Base-by-base conservation (phyloP, 2,888 invertebrate species). In the Drosophila incognita region DNA sequence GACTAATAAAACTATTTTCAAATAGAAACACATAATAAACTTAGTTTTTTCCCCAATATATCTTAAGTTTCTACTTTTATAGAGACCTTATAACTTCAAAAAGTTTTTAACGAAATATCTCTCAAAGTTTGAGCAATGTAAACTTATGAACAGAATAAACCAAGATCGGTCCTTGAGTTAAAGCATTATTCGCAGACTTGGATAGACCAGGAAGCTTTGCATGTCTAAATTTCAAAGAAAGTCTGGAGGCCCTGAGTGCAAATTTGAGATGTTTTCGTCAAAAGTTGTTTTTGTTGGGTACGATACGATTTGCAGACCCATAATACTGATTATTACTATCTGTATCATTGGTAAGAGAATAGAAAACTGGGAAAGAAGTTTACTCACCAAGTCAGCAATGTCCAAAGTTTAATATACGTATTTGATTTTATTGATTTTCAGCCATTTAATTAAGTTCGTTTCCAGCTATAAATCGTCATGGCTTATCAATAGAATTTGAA, bases 401-500 rank as follows among this genome's bases (percentile, higher is more conserved):
- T 35, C 62, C 64, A 53, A 79, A 63, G 63, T 69, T 49, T 36
- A 27, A 58, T 53, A 4, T 48, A n/a, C n/a, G n/a, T n/a, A 11
- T 38, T 18, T 35, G 29, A n/a, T 69, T 38, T 33, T 46, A 29
- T 59, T 10, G 52, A 31, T 77, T 74, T 74, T 36, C 78, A 64
- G 31, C 29, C 57, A 69, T 53, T 74, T 53, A 78, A 74, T 78
- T 74, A 70, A 33, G 33, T 42, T 38, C 62, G 52, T 63, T 74
- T 53, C 60, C 53, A 38, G 63, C 29, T 42, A 74, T 77, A 77
- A 77, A 77, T 77, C 58, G 64, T 46, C 27, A 31, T 40, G 11
- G 58, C 15, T 75, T 74, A 78, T 78, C 77, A 48, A 33, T 48
- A 59, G 33, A 61, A 61, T 58, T 75, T 66, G 42, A 58, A 61